A percentile compares a stretch with the other conserved stretches of the same genome.
Evolutionary conservation across 1,140 invertebrate species (phyloP).

Genomic region (Pissodes strobi): DNA sequence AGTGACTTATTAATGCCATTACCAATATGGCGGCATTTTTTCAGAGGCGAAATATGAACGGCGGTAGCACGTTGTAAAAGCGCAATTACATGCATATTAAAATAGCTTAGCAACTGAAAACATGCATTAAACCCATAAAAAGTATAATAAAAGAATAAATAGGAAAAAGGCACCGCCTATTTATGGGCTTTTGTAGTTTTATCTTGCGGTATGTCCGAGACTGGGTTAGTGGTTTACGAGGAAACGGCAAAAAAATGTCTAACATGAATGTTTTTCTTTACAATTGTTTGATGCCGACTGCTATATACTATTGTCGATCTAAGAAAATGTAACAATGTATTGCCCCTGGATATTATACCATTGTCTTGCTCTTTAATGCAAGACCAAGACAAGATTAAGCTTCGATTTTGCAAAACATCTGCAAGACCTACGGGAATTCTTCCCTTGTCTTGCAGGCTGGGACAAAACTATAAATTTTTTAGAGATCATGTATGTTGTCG

Average conservation of each 20-base stretch:
- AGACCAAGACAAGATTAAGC: too few species aligned
- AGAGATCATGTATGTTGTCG: too few species aligned
- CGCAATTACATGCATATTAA: conserved; percentile 29
- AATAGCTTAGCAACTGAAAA: conserved; percentile 18
- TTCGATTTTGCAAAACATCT: too few species aligned
- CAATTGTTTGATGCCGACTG: too few species aligned
- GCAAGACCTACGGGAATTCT: too few species aligned
- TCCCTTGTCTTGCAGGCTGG: too few species aligned
- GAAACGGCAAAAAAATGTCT: not conserved
- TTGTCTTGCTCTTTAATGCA: too few species aligned
- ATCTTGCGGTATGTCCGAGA: conserved; percentile 3
- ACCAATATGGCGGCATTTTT: conserved; percentile 14
- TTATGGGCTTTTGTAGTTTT: conserved; percentile 15
- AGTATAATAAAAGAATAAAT: conserved; percentile 26
- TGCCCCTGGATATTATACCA: too few species aligned
- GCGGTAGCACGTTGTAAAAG: conserved; percentile 19
- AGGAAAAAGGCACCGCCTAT: conserved; percentile 19
- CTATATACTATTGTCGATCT: too few species aligned
- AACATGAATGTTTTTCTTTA: too few species aligned
- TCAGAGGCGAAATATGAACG: not conserved
- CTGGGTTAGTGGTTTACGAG: not conserved
- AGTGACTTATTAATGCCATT: conserved; percentile 3
- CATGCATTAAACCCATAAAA: conserved; percentile 23
- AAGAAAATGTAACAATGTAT: too few species aligned
- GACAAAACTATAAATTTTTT: too few species aligned